These are phyloP conservation scores for Nomada goodeniana DNA, from an alignment of 2,888 invertebrate genomes.

Conservation along the genomic window DNA sequence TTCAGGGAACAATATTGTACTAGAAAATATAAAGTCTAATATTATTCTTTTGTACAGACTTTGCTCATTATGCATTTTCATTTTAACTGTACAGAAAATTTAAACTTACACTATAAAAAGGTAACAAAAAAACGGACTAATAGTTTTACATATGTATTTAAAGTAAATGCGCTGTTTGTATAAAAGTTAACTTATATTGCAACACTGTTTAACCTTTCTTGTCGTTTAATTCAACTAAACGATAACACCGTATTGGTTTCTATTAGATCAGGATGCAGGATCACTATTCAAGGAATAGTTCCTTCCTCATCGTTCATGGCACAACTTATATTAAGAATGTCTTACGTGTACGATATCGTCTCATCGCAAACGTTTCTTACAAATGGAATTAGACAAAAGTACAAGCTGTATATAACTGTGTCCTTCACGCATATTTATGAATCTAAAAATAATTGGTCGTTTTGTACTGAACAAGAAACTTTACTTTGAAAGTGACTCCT, in stretches of 20 bases:
- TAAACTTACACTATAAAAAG: constrained; percentile 9
- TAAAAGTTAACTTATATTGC: background rate
- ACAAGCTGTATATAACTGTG: constrained; percentile 79
- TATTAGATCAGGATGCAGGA: background rate
- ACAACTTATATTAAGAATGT: constrained; percentile 14
- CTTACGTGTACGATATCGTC: background rate
- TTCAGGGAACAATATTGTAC: background rate
- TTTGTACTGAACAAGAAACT: background rate
- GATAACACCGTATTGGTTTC: background rate
- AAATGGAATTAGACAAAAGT: constrained; percentile 72
- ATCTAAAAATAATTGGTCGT: constrained; percentile 65
- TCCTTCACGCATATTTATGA: constrained; percentile 80
- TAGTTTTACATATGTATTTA: background rate
- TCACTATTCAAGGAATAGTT: constrained; percentile 16
- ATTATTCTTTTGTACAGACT: constrained; percentile 19
- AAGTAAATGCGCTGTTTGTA: background rate
- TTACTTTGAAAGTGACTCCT: background rate
- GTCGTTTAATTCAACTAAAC: background rate
- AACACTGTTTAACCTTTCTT: background rate
- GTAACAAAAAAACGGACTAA: background rate
- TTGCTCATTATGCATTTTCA: constrained; percentile 14
- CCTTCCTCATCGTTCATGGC: constrained; percentile 26
- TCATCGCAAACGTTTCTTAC: constrained; percentile 59
- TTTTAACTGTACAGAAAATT: constrained; percentile 13
- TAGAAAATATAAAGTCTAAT: constrained; percentile 10